These are phyloP conservation scores for Cephalotes varians DNA, from an alignment of 2,888 invertebrate species.

Conservation along the genomic window DNA sequence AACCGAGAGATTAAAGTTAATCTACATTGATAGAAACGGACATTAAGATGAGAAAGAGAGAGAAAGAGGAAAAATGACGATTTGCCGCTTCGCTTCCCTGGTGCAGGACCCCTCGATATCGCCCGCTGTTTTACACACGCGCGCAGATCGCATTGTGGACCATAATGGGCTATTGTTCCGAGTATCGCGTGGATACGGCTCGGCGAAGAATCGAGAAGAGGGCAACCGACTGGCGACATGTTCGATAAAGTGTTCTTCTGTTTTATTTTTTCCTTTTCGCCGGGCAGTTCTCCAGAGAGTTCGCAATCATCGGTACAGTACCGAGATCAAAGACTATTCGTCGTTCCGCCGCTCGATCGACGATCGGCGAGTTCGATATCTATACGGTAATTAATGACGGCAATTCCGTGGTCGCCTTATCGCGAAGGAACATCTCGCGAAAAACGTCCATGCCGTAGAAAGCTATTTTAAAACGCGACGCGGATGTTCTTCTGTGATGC, in stretches of 20 bases:
- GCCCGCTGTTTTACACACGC: slow-evolving; percentile 14
- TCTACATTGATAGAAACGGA: not conserved
- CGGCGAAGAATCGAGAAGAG: slow-evolving; percentile 20
- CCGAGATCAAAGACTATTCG: slow-evolving; percentile 14
- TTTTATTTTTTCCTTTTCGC: not conserved
- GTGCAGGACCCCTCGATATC: slow-evolving; percentile 7
- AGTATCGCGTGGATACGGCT: slow-evolving; percentile 22
- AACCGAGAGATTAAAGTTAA: not conserved
- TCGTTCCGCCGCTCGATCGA: slow-evolving; percentile 29
- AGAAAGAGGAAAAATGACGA: not conserved
- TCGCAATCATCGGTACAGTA: slow-evolving; percentile 18
- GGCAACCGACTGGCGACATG: slow-evolving; percentile 27
- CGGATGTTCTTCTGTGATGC: not conserved
- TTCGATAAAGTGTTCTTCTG: slow-evolving; percentile 34
- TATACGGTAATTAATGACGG: slow-evolving; percentile 11
- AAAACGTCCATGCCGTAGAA: not conserved
- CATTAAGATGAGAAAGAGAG: not conserved
- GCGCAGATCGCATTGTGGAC: slow-evolving; percentile 46
- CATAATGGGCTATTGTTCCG: slow-evolving; percentile 48
- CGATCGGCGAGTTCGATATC: slow-evolving; percentile 16
- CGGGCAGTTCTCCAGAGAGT: not conserved
- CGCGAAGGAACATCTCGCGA: not conserved
- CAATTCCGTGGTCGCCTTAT: not conserved
- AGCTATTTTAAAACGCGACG: slow-evolving; percentile 8
- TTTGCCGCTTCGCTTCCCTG: not conserved